Base-by-base conservation (phyloP, 2,797 vertebrate genomes). In the Miichthys miiuy region DNA sequence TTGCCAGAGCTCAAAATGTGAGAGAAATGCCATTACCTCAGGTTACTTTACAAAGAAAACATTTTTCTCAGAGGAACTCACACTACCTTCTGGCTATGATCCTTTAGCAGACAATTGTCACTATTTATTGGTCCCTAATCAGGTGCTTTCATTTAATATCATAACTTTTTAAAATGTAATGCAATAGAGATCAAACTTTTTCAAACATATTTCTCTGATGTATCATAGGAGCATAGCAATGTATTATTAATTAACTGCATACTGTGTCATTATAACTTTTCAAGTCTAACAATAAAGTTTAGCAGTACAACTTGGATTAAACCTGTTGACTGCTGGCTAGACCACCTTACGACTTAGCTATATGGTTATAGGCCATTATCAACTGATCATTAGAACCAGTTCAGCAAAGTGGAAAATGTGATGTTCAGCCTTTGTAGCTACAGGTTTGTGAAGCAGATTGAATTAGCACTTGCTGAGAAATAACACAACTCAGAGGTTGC, bases 341-440 rank as follows among this genome's bases (percentile, higher is more conserved):
- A 75, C 57, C 62, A 50, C 70, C 61, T 73, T 61, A 58, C 76
- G 75, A 89, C 75, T 84, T 83, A 56, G 64, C 62, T 79, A 27
- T 79, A 80, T 82, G 70, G 85, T 89, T 89, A 87, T 81, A 75
- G 88, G 73, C 85, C 83, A 92, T 93, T 93, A 94, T 91, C 77
- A 54, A 72, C 79, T 81, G 72, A 89, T 88, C 87, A 88, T 93
- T 93, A 92, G 92, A 92, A 85, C 75, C 88, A 92, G 90, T 84
- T 94, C 89, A 92, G 87, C 85, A 89, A 89, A 34, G 87, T 91
- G 87, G 88, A 92, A 93, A 93, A 93, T 90, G 41, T 82, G 88
- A 90, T 91, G 83, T 89, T 92, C 90, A 91, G 88, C 75, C 9
- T 72, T 90, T 91, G 80, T 76, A 81, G 88, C 80, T 88, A 81